Percentiles rank a stretch among this genome's conserved stretches.
Conservation (phyloP, 2,797 vertebrate genomes). For the Mus caroli region DNA sequence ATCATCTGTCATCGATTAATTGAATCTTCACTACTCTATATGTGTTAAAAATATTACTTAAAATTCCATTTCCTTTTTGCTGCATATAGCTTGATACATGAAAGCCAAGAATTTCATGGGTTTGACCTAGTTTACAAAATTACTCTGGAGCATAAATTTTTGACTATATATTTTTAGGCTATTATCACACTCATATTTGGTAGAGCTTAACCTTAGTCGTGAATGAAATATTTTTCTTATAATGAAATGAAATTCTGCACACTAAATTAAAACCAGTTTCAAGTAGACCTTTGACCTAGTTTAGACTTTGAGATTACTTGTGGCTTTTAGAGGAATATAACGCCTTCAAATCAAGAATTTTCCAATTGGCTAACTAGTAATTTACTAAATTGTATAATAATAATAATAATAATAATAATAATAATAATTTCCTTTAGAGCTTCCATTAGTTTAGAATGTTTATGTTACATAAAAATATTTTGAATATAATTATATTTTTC, state of each 20-base stretch:
- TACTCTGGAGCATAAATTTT: not conserved
- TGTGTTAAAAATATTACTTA: constrained; percentile 46
- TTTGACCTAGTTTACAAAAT: constrained; percentile 76
- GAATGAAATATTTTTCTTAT: constrained; percentile 25
- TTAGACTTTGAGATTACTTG: constrained; percentile 59
- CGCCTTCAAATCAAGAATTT: not conserved
- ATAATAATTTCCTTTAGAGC: not conserved
- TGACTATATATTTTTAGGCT: constrained; percentile 45
- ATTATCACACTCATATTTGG: constrained; percentile 62
- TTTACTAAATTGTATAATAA: not conserved
- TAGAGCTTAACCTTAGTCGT: constrained; percentile 55
- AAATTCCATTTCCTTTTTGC: constrained; percentile 63
- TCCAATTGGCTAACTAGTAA: not conserved
- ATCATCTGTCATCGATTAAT: constrained; percentile 65
- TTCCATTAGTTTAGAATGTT: constrained; percentile 2
- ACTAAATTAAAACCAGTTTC: constrained; percentile 70
- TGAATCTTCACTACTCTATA: constrained; percentile 47
- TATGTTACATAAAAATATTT: not conserved
- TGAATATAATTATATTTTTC: not conserved
- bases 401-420: too few species aligned
- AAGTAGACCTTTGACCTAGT: constrained; percentile 58
- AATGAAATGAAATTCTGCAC: constrained; percentile 61
- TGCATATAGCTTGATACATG: constrained; percentile 56
- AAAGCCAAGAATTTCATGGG: constrained; percentile 65
- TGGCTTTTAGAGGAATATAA: not conserved